A percentile compares a stretch with the other conserved stretches of the same genome.
phyloP scores from a whole-genome alignment of 2,113 vertebrate species.

The Bothrops jararaca region DNA sequence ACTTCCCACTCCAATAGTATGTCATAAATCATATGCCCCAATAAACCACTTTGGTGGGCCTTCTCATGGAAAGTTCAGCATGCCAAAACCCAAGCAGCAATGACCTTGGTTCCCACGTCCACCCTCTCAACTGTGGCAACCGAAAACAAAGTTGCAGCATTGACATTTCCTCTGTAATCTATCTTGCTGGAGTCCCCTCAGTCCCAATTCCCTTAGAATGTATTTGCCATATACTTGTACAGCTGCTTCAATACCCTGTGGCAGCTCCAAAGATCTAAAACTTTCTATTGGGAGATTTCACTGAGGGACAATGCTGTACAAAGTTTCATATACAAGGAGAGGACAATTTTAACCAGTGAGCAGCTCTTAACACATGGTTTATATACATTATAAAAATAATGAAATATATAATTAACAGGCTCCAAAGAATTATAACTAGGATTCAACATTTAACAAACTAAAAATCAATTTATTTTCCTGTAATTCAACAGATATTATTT shows the following conservation, averaged over 20 bases:
- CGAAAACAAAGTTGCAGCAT: no score
- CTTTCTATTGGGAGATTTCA: neutral
- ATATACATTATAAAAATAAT: neutral
- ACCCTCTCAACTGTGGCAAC: no score
- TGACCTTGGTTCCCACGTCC: no score
- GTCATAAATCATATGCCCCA: no score
- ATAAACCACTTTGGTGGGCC: no score
- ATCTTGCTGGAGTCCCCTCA: neutral
- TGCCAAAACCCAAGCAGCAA: no score
- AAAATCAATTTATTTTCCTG: neutral
- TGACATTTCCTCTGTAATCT: neutral
- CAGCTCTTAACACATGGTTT: neutral
- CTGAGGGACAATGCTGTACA: neutral
- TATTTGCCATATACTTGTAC: neutral
- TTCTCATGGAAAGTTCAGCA: no score
- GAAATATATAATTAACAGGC: neutral
- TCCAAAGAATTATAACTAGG: neutral
- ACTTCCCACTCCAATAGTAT: no score
- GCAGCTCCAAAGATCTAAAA: neutral
- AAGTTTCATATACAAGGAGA: neutral
- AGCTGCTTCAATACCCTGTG: neutral
- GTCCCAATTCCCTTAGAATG: neutral
- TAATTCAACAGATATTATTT: neutral
- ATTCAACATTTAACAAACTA: neutral
- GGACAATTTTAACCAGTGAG: neutral